Evolutionary conservation across 1,140 invertebrate species (phyloP).

Genomic region (Trichogramma pretiosum): DNA sequence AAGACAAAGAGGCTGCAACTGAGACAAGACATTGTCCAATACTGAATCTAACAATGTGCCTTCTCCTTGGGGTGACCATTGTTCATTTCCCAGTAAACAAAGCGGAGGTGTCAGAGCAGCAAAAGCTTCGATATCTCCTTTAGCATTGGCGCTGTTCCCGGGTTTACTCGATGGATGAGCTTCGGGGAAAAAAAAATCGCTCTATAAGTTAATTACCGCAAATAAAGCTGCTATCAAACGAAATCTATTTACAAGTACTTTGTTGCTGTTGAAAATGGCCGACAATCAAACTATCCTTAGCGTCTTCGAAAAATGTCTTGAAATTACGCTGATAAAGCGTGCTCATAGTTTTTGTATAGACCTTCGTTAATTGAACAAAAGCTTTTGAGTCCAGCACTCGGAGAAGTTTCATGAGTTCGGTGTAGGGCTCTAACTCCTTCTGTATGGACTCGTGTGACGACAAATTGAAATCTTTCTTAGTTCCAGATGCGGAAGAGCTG

Average conservation of each 20-base stretch:
- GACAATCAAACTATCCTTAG: conserved; percentile 47
- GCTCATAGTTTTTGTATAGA: conserved; percentile 68
- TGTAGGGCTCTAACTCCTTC: conserved; percentile 72
- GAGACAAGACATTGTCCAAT: conserved; percentile 72
- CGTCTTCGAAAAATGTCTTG: conserved; percentile 68
- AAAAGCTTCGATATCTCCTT: conserved; percentile 12
- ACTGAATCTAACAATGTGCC: conserved; percentile 53
- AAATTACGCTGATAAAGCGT: conserved; percentile 82
- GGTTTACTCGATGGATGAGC: conserved; percentile 14
- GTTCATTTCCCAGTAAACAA: conserved; percentile 36
- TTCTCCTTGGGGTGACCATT: conserved; percentile 37
- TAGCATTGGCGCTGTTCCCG: not conserved
- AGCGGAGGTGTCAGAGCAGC: conserved; percentile 24
- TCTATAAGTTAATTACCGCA: not conserved
- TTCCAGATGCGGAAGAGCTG: not conserved
- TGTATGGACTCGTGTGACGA: conserved; percentile 73
- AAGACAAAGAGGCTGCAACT: conserved; percentile 85
- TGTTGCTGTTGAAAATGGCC: conserved; percentile 30
- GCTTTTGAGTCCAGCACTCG: conserved; percentile 76
- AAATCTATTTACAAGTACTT: conserved; percentile 19
- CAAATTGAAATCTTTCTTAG: conserved; percentile 53
- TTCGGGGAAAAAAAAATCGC: not conserved
- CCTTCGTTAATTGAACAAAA: conserved; percentile 69
- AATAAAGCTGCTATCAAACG: not conserved
- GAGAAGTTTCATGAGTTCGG: conserved; percentile 83